A percentile compares a stretch with the other conserved stretches of the same genome.
Evolutionary conservation across 2,113 vertebrate species (phyloP).

Genomic region (Sebastes fasciatus): DNA sequence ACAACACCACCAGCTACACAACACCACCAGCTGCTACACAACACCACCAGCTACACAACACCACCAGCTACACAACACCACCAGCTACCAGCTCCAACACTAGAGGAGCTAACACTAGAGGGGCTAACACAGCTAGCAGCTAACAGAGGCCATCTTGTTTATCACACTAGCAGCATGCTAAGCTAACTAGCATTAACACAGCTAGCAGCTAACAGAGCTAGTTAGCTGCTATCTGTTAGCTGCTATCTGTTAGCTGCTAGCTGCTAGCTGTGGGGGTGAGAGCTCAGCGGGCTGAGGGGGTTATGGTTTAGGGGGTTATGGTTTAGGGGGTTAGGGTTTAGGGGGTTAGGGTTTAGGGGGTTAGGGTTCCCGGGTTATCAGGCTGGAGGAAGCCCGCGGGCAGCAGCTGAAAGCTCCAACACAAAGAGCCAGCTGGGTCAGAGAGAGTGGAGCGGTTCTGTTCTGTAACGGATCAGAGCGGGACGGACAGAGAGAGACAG

Average conservation of each 20-base stretch:
- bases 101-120: too few relatives aligned
- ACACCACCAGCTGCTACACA: too few relatives aligned
- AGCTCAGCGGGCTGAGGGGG: conserved; percentile 48
- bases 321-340: too few relatives aligned
- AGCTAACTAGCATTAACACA: conserved; percentile 32
- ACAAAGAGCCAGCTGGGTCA: conserved; percentile 32
- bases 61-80: too few relatives aligned
- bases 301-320: too few relatives aligned
- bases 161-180: conserved; percentile 57
- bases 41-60: too few relatives aligned
- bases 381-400: conserved; percentile 20
- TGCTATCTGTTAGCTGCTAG: conserved; percentile 19
- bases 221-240: conserved; percentile 42
- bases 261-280: conserved; percentile 56
- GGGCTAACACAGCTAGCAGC: conserved; percentile 43
- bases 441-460: background rate
- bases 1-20: too few relatives aligned
- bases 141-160: conserved; percentile 88
- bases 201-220: background rate
- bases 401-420: conserved; percentile 47
- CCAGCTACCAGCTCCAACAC: too few relatives aligned
- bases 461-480: too few relatives aligned
- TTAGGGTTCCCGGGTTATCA: too few relatives aligned
- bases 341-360: too few relatives aligned
- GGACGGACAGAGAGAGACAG: background rate